phyloP scores from a whole-genome alignment of 2,888 invertebrate genomes.

The Apoderus coryli region DNA sequence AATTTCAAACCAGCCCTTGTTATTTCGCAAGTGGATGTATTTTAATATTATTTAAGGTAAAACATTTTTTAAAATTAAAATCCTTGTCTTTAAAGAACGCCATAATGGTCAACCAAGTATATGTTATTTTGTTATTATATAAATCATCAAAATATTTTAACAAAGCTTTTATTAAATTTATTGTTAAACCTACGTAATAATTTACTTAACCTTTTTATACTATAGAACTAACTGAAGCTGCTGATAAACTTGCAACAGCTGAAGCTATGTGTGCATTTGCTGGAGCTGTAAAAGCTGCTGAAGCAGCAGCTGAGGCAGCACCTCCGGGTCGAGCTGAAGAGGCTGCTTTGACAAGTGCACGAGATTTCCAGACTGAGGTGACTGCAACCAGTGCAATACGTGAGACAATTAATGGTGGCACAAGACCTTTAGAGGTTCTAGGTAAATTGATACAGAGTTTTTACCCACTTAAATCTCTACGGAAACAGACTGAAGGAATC shows the following conservation, averaged over 20 bases:
- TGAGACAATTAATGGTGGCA: conserved; percentile 28
- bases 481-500: too few species aligned
- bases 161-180: too few species aligned
- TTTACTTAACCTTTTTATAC: conserved; percentile 4
- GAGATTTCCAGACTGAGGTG: conserved; percentile 26
- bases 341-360: conserved; percentile 33
- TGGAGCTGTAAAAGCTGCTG: conserved; percentile 33
- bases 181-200: too few species aligned
- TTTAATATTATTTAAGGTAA: conserved; percentile 1
- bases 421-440: conserved; percentile 32
- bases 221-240: conserved; percentile 30
- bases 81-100: too few species aligned
- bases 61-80: too few species aligned
- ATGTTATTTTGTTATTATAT: too few species aligned
- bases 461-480: too few species aligned
- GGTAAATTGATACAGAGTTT: too few species aligned
- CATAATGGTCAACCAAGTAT: too few species aligned
- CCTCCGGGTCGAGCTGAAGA: conserved; percentile 34
- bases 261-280: conserved; percentile 32
- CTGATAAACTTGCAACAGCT: conserved; percentile 32
- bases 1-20: too few species aligned
- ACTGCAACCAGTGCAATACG: conserved; percentile 22
- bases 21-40: too few species aligned
- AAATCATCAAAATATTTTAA: too few species aligned
- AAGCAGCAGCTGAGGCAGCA: conserved; percentile 32